Percentiles rank a stretch among this genome's conserved stretches.
These are phyloP conservation scores for Seriola aureovittata DNA, from an alignment of 2,113 vertebrate genomes.

Conservation along the genomic window DNA sequence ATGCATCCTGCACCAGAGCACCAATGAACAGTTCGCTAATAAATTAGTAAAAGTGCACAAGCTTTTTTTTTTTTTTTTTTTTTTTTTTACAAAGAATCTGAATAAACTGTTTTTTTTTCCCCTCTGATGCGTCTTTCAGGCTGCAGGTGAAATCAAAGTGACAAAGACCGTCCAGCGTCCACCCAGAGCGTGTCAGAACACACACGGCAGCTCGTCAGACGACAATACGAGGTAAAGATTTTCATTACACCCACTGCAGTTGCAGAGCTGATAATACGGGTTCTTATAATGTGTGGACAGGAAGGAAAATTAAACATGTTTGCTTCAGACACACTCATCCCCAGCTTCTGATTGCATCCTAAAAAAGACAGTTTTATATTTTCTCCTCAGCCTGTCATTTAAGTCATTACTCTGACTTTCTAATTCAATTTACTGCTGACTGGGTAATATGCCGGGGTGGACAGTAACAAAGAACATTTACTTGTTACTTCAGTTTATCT, in stretches of 20 bases:
- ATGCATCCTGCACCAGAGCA: not conserved
- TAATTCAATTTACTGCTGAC: no score
- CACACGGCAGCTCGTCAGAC: not conserved
- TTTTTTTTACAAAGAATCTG: not conserved
- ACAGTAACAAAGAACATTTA: no score
- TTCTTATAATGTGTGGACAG: not conserved
- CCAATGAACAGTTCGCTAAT: conserved; percentile 5
- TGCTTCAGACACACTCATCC: not conserved
- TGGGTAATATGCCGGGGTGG: no score
- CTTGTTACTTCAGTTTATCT: no score
- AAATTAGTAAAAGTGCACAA: not conserved
- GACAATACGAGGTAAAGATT: conserved; percentile 68
- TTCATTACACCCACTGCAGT: not conserved
- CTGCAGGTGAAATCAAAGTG: conserved; percentile 77
- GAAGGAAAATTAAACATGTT: not conserved
- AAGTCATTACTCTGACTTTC: no score
- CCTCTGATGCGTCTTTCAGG: conserved; percentile 56
- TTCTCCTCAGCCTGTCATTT: no score
- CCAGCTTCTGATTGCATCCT: no score
- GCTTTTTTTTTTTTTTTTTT: no score
- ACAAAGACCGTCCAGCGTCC: conserved; percentile 27
- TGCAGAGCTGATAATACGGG: not conserved
- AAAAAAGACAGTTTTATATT: no score
- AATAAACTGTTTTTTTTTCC: not conserved
- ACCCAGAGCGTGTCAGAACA: not conserved